Conservation (phyloP, 2,113 vertebrate genomes). For the Grammomys dolichurus region DNA sequence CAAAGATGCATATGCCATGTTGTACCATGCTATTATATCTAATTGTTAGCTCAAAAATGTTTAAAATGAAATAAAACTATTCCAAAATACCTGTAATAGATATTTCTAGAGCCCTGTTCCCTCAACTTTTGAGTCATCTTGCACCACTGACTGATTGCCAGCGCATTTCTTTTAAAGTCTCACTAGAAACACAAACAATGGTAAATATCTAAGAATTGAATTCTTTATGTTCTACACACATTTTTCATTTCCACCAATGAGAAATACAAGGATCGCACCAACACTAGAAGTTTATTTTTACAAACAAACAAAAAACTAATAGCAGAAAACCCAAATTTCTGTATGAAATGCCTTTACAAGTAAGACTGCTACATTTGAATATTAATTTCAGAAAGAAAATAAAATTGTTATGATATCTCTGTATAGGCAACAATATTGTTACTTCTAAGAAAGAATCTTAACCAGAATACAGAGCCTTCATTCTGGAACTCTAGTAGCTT, state of each 20-base stretch:
- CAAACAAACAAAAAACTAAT: constrained; percentile 18
- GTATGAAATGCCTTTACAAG: background rate
- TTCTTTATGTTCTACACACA: background rate
- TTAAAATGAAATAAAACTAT: constrained; percentile 68
- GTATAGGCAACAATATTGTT: background rate
- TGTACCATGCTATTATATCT: constrained; percentile 52
- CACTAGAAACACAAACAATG: background rate
- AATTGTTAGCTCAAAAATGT: constrained; percentile 51
- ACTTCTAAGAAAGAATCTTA: background rate
- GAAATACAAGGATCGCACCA: background rate
- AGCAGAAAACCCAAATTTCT: background rate
- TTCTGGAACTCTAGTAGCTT: background rate
- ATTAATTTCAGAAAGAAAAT: constrained; percentile 39
- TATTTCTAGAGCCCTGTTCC: constrained; percentile 14
- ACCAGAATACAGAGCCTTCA: background rate
- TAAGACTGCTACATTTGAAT: background rate
- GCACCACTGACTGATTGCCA: background rate
- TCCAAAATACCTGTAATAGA: background rate
- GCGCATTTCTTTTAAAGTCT: constrained; percentile 13
- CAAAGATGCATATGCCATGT: constrained; percentile 49
- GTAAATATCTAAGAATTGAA: background rate
- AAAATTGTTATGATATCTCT: background rate
- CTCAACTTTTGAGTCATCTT: constrained; percentile 33
- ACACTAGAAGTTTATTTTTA: background rate
- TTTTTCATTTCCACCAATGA: background rate